Evolutionary conservation across 2,888 invertebrate genomes (phyloP).

Genomic region (Drosophila heteroneura): DNA sequence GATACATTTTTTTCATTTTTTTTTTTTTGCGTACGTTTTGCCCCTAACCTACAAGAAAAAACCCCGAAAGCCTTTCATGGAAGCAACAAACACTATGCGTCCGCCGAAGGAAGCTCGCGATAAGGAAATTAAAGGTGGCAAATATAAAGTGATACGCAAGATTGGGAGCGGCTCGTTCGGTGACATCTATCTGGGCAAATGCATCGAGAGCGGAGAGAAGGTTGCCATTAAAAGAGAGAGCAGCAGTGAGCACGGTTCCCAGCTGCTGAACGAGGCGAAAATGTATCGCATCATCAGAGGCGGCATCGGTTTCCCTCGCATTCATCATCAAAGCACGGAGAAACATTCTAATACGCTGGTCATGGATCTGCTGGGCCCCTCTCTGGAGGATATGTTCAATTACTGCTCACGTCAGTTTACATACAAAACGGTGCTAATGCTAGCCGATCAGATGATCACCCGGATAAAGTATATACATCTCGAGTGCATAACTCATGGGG

Average conservation of each 20-base stretch:
- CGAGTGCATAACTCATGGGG: not conserved
- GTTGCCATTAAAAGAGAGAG: not conserved
- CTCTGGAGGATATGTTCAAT: constrained; percentile 2
- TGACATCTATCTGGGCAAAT: not conserved
- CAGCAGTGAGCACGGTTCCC: rapidly evolving
- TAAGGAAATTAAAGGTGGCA: not conserved
- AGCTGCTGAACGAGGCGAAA: not conserved
- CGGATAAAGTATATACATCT: not conserved
- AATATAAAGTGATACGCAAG: not conserved
- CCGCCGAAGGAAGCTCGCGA: not conserved
- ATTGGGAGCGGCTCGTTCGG: not conserved
- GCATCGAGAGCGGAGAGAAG: not conserved
- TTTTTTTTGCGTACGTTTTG: not conserved
- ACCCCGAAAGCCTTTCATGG: not conserved
- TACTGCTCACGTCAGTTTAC: not conserved
- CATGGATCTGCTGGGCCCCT: not conserved
- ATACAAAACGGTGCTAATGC: not conserved
- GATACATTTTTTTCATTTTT: not conserved
- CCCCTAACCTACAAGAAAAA: not conserved
- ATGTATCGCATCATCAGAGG: not conserved
- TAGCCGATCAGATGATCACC: not conserved
- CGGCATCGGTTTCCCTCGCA: not conserved
- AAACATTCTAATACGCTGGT: not conserved
- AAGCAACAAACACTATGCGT: not conserved
- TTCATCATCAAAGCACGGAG: not conserved